phyloP scores from a whole-genome alignment of 2,888 invertebrate genomes.

The Hylaea fasciaria region DNA sequence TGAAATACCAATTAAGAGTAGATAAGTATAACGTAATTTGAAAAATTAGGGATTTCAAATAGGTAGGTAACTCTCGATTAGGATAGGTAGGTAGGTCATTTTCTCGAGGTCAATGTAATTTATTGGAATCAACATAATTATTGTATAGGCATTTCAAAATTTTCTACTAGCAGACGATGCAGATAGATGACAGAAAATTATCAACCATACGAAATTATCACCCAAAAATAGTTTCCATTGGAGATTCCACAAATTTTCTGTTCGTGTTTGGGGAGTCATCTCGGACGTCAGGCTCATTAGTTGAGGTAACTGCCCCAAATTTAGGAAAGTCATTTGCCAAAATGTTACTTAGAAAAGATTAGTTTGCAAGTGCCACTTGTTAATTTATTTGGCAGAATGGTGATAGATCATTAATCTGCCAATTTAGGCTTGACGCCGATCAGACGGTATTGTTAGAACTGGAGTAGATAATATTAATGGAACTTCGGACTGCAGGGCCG shows the following conservation, averaged over 20 bases:
- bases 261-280: slow-evolving; percentile 72
- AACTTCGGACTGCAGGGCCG: not conserved
- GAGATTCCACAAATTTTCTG: slow-evolving; percentile 51
- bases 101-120: no score
- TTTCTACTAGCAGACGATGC: no score
- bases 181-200: no score
- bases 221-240: not conserved
- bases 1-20: no score
- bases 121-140: no score
- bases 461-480: slow-evolving; percentile 15
- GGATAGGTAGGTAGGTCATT: no score
- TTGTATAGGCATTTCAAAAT: no score
- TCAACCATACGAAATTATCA: no score
- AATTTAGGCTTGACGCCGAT: slow-evolving; percentile 33
- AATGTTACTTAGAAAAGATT: slow-evolving; percentile 64
- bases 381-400: slow-evolving; percentile 47
- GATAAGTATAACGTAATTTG: no score
- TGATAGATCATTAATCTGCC: slow-evolving; percentile 40
- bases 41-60: no score
- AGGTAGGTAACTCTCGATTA: no score
- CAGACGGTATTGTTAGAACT: slow-evolving; percentile 26
- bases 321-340: slow-evolving; percentile 74
- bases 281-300: slow-evolving; percentile 81
- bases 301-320: slow-evolving; percentile 78
- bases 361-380: slow-evolving; percentile 50